Evolutionary conservation across 2,797 vertebrate species (phyloP), one percentile per base, ranked within the genome.

Genomic region (Sebastes kiyomatsui): DNA sequence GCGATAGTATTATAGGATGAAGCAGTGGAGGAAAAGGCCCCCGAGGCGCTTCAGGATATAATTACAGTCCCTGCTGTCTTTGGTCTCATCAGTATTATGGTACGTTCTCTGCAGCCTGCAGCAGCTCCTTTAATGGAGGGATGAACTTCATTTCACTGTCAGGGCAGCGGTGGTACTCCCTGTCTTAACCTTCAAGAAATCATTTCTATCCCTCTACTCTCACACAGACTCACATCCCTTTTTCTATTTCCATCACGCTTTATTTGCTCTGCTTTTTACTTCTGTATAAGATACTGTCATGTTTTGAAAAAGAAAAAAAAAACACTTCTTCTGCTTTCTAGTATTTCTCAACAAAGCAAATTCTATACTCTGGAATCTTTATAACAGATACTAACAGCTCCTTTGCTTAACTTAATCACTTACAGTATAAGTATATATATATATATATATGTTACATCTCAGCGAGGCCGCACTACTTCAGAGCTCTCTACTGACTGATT

Each of bases 61-160:
- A 90, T 92, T 86, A 87, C 79, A 85, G 32, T 68, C 81, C 64
- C 75, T 72, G 70, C 86, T 68, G 85, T 81, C 71, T 79, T 49
- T 70, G 64, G 66, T 67, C 73, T 88, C 74, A 83, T 90, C 71
- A 80, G 54, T 74, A 68, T 78, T 58, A 80, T 76, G 77, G 73
- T 46, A 72, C 46, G 7, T 77, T 58, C 27, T 80, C 69, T 56
- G 64, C 52, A 78, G 82, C 72, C 74, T 67, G 75, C 68, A 67
- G 83, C 72, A 62, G 68, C 32, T 72, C 64, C 10, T 9, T 83
- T 75, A 78, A 80, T 23, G 28, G 52, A n/a, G 30, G 23, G 27
- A 35, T 75, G 75, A 72, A 59, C 65, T 72, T 84, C 55, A 65
- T 33, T 77, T 72, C 38, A 12, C 56, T 71, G 65, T 70, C 65